phyloP scores from a whole-genome alignment of 1,140 invertebrate genomes.

The Pogonus chalceus region DNA sequence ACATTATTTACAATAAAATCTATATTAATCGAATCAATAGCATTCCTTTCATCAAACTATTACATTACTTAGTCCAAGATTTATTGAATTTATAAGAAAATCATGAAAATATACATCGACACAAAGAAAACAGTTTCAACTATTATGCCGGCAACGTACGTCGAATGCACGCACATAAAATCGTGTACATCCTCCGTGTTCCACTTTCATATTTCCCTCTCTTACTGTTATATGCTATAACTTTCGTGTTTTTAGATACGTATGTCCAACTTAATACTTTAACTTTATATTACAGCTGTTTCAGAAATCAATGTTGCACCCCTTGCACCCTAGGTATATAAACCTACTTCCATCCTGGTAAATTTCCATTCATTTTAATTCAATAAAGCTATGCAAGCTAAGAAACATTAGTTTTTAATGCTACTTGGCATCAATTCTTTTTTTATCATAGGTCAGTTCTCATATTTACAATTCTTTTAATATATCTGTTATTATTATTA shows the following conservation, averaged over 20 bases:
- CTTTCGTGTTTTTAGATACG: not conserved
- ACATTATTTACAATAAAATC: not conserved
- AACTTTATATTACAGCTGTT: not conserved
- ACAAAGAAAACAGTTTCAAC: not conserved
- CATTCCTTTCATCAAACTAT: not conserved
- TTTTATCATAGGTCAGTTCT: no score
- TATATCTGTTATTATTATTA: no score
- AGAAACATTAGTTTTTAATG: no score
- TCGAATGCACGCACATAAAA: not conserved
- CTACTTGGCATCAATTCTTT: no score
- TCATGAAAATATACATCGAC: not conserved
- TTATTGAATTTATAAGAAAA: not conserved
- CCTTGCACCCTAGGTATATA: not conserved
- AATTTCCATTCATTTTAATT: not conserved
- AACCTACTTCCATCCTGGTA: no score
- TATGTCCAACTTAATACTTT: not conserved
- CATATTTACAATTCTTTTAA: no score
- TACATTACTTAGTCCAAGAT: not conserved
- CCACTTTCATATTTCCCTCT: not conserved
- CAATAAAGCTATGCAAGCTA: no score
- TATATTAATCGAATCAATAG: not conserved
- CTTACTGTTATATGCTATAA: not conserved
- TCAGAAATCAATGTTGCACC: conserved; percentile 5
- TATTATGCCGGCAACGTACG: not conserved
- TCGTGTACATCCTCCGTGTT: not conserved